phyloP scores from a whole-genome alignment of 1,140 invertebrate species.

The Drosophila nasuta region DNA sequence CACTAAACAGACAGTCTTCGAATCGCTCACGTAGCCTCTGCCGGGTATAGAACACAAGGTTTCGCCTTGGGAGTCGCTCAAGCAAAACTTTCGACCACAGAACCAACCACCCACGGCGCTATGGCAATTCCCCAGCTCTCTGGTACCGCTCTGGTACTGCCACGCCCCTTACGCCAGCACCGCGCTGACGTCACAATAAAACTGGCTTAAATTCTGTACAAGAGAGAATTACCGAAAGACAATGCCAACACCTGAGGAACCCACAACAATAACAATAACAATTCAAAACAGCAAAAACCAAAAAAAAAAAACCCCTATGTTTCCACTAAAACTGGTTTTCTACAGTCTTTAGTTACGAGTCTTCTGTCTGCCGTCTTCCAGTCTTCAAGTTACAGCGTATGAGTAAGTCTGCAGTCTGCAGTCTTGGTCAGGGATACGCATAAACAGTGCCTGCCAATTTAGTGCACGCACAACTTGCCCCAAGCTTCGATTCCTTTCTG shows the following conservation, averaged over 20 bases:
- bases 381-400: too few relatives aligned
- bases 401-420: not conserved
- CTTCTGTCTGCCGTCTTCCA: not conserved
- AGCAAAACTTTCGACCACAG: conserved; percentile 26
- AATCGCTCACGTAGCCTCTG: not conserved
- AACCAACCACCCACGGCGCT: conserved; percentile 17
- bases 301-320: conserved; percentile 19
- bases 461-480: conserved; percentile 6
- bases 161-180: not conserved
- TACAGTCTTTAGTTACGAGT: not conserved
- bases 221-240: conserved; percentile 5
- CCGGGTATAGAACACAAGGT: conserved; percentile 19
- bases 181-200: conserved; percentile 24
- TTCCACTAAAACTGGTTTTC: conserved; percentile 33
- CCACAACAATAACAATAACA: not conserved
- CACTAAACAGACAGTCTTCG: not conserved
- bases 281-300: too few relatives aligned
- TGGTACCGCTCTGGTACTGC: too few relatives aligned
- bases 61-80: conserved; percentile 29
- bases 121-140: not conserved
- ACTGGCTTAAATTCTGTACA: conserved; percentile 10
- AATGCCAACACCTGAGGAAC: conserved; percentile 19
- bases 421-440: conserved; percentile 8
- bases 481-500: not conserved
- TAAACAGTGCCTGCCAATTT: conserved; percentile 15